These are phyloP conservation scores for Eulemur rufifrons DNA, from an alignment of 2,113 vertebrate species.

Conservation along the genomic window DNA sequence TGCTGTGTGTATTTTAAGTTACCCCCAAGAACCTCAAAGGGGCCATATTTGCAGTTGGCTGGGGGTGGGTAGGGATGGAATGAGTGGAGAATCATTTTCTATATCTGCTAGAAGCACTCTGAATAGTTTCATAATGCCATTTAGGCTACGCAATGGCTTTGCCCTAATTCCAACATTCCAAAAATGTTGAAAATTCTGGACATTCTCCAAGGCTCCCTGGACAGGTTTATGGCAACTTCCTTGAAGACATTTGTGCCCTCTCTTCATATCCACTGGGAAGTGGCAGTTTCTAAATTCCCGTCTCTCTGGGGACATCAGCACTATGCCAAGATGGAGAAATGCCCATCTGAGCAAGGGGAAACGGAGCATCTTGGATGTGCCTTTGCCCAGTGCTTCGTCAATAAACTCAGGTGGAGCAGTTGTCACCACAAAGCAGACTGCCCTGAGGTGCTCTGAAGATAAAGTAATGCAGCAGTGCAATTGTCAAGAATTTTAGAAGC, in stretches of 20 bases:
- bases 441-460: not conserved
- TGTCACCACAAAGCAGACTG: not conserved
- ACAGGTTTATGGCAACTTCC: slow-evolving; percentile 26
- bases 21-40: not conserved
- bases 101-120: not conserved
- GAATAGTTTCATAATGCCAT: not conserved
- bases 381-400: not conserved
- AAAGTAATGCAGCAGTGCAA: not conserved
- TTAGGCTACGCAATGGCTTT: not conserved
- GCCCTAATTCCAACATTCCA: not conserved
- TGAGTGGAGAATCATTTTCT: not conserved
- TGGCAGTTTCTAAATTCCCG: not conserved
- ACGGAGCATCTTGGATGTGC: not conserved
- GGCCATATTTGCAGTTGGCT: not conserved
- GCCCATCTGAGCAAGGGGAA: not conserved
- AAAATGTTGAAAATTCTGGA: slow-evolving; percentile 29
- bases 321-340: not conserved
- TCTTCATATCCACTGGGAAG: not conserved
- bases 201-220: not conserved
- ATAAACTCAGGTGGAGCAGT: not conserved
- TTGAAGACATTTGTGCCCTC: not conserved
- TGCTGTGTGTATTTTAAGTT: not conserved
- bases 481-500: not conserved
- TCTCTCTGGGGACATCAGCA: not conserved
- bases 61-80: not conserved